phyloP scores from a whole-genome alignment of 2,797 vertebrate genomes.

The Aphelocoma californica region DNA sequence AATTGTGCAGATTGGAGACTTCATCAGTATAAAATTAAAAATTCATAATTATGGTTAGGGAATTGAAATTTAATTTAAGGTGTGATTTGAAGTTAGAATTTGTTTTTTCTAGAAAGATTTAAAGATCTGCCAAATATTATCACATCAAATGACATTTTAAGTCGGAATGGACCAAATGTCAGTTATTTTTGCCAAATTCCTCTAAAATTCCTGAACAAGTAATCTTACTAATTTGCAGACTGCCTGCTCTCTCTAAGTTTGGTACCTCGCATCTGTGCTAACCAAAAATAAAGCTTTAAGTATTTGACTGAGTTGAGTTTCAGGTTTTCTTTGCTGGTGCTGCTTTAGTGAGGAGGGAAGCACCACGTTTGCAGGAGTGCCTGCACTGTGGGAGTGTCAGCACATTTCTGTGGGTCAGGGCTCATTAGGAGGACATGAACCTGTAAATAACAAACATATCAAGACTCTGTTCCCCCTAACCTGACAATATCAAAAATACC shows the following conservation, averaged over 20 bases:
- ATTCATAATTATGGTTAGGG: neutral
- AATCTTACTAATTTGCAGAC: neutral
- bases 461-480: neutral
- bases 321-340: neutral
- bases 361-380: neutral
- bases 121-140: conserved; percentile 6
- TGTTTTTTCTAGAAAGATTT: neutral
- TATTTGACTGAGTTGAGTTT: neutral
- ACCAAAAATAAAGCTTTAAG: neutral
- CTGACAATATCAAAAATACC: neutral
- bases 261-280: neutral
- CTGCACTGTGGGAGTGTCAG: neutral
- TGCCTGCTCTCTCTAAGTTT: neutral
- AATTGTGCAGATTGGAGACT: neutral
- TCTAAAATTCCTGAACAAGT: neutral
- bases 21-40: neutral
- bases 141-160: conserved; percentile 1
- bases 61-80: conserved; percentile 2
- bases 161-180: neutral
- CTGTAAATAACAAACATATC: neutral
- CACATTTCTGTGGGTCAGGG: neutral
- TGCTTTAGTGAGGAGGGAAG: neutral
- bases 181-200: conserved; percentile 4
- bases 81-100: neutral
- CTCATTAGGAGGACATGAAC: neutral